Conservation (phyloP, 2,888 invertebrate species). For the Leucozona laternaria region DNA sequence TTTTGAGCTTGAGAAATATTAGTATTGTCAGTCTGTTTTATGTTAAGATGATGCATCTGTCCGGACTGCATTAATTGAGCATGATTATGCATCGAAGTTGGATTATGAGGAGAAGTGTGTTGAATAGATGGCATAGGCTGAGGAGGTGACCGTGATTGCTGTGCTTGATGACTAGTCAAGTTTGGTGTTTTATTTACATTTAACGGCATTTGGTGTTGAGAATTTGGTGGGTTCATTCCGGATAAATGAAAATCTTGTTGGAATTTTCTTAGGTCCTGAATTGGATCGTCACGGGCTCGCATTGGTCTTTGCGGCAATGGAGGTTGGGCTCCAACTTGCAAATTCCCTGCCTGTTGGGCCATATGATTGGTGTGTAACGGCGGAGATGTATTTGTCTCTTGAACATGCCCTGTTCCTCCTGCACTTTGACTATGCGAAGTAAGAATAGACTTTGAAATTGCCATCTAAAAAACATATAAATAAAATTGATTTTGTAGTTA, state of each 20-base stretch:
- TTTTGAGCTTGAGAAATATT: constrained; percentile 74
- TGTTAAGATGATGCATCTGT: constrained; percentile 77
- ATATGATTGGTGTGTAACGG: constrained; percentile 79
- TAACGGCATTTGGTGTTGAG: constrained; percentile 81
- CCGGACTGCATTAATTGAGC: constrained; percentile 55
- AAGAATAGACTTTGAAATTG: constrained; percentile 80
- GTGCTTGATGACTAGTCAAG: constrained; percentile 80
- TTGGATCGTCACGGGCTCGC: constrained; percentile 81
- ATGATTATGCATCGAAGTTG: constrained; percentile 50
- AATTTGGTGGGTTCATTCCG: constrained; percentile 78
- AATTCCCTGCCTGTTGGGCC: constrained; percentile 68
- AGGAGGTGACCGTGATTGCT: constrained; percentile 80
- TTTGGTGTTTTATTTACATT: constrained; percentile 77
- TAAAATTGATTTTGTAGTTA: background rate
- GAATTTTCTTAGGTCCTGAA: constrained; percentile 90
- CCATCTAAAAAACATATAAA: constrained; percentile 58
- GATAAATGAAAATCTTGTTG: constrained; percentile 91
- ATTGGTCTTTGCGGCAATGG: constrained; percentile 81
- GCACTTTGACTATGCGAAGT: constrained; percentile 78
- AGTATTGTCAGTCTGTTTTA: constrained; percentile 76
- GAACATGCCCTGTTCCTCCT: constrained; percentile 54
- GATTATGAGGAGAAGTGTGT: constrained; percentile 65
- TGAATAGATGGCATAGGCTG: constrained; percentile 79
- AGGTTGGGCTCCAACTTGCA: constrained; percentile 78
- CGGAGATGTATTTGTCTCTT: constrained; percentile 80